phyloP scores from a whole-genome alignment of 2,888 invertebrate genomes.

The Folsomia candida region DNA sequence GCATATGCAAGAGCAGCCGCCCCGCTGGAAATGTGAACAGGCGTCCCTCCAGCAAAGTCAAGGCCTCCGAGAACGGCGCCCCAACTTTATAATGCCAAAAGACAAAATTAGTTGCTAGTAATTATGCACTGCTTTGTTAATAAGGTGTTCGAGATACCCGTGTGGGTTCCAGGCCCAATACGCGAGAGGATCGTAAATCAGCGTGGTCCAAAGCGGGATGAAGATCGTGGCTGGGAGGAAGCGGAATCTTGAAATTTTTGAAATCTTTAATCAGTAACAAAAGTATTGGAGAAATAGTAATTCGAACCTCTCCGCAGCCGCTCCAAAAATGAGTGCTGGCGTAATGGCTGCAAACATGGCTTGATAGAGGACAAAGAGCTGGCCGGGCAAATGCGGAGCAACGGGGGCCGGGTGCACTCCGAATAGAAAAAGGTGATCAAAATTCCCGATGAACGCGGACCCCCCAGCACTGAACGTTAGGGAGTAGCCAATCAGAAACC shows the following conservation, averaged over 20 bases:
- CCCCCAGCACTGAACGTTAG: slow-evolving; percentile 30
- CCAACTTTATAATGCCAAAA: neutral
- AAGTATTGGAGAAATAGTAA: too few species aligned
- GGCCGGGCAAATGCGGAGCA: slow-evolving; percentile 28
- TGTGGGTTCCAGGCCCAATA: slow-evolving; percentile 48
- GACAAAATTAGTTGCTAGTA: neutral
- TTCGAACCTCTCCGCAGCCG: slow-evolving; percentile 27
- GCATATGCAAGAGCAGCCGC: slow-evolving; percentile 34
- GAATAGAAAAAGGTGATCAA: slow-evolving; percentile 33
- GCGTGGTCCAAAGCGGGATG: slow-evolving; percentile 45
- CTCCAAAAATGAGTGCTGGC: slow-evolving; percentile 24
- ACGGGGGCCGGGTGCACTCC: slow-evolving; percentile 24
- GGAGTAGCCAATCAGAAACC: slow-evolving; percentile 41
- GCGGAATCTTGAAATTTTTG: too few species aligned
- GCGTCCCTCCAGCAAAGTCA: slow-evolving; percentile 24
- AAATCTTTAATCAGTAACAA: too few species aligned
- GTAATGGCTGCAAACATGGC: slow-evolving; percentile 34
- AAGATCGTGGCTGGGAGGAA: slow-evolving; percentile 42
- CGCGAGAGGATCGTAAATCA: slow-evolving; percentile 42
- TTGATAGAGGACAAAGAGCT: slow-evolving; percentile 39
- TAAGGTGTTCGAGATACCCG: slow-evolving; percentile 30
- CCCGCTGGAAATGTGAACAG: slow-evolving; percentile 29
- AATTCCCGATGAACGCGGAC: slow-evolving; percentile 34
- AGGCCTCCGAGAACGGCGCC: neutral
- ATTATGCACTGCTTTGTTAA: slow-evolving; percentile 22